Evolutionary conservation across 2,113 vertebrate genomes (phyloP).

Genomic region (Xiphorhynchus elegans): DNA sequence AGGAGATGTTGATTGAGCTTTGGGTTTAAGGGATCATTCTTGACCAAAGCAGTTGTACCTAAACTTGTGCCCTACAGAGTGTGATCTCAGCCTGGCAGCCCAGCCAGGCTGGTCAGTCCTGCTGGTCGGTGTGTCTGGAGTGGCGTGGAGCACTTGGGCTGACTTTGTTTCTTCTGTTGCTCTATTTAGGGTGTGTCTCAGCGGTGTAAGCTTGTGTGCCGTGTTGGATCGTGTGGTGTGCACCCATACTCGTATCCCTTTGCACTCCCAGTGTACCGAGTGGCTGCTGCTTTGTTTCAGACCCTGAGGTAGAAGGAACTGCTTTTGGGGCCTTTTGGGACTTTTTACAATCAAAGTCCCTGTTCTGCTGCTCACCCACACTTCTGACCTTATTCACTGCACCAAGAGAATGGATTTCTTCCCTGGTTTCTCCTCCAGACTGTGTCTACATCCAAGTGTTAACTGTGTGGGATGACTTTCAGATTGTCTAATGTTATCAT

Average conservation of each 20-base stretch:
- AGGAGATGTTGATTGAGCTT: not conserved
- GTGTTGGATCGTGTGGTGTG: not conserved
- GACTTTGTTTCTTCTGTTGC: not conserved
- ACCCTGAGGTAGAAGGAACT: not conserved
- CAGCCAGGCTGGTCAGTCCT: not conserved
- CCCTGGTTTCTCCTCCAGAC: not conserved
- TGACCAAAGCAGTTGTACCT: not conserved
- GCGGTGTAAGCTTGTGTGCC: not conserved
- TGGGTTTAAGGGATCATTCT: fast-evolving
- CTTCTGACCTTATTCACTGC: not conserved
- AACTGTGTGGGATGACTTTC: not conserved
- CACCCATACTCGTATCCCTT: fast-evolving
- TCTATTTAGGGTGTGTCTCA: not conserved
- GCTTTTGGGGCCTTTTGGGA: not conserved
- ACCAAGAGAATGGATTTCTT: not conserved
- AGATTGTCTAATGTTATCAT: not conserved
- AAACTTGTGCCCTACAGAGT: not conserved
- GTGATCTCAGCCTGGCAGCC: not conserved
- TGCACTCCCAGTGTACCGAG: not conserved
- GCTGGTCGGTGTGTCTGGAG: fast-evolving
- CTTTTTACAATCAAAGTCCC: not conserved
- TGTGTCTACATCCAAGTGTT: not conserved
- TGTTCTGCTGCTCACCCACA: not conserved
- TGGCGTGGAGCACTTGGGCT: not conserved
- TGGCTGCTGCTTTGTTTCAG: not conserved